Conservation (phyloP, 2,888 invertebrate genomes). For the Phyllotreta striolata region DNA sequence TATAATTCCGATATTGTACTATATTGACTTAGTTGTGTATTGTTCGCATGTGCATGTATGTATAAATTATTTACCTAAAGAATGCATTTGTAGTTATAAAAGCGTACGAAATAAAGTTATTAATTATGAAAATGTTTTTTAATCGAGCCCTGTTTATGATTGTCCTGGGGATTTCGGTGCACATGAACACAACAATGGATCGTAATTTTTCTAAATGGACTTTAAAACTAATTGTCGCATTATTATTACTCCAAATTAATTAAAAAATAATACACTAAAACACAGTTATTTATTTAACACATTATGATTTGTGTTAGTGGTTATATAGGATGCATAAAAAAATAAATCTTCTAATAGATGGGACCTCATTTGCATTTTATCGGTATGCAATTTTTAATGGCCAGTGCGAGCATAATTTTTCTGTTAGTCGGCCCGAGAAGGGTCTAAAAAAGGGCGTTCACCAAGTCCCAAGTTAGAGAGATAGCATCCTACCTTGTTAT, state of each 20-base stretch:
- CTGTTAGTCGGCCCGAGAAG: slow-evolving; percentile 17
- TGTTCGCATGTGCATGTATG: slow-evolving; percentile 41
- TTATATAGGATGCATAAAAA: too few species aligned
- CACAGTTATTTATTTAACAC: too few species aligned
- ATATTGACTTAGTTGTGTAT: slow-evolving; percentile 40
- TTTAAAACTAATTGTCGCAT: too few species aligned
- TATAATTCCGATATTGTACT: slow-evolving; percentile 34
- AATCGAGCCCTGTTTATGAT: slow-evolving; percentile 14
- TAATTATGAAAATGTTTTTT: slow-evolving; percentile 29
- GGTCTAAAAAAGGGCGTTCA: slow-evolving; percentile 35
- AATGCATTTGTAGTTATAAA: slow-evolving; percentile 39
- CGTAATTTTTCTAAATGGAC: too few species aligned
- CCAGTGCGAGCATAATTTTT: neutral
- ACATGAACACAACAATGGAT: neutral
- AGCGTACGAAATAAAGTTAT: slow-evolving; percentile 40
- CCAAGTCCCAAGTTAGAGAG: slow-evolving; percentile 31
- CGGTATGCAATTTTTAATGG: too few species aligned
- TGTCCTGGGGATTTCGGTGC: slow-evolving; percentile 7
- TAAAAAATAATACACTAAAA: too few species aligned
- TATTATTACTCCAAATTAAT: too few species aligned
- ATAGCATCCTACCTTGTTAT: slow-evolving; percentile 34
- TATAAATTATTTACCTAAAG: slow-evolving; percentile 39
- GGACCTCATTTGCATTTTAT: too few species aligned
- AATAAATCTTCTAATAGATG: too few species aligned
- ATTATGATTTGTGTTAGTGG: too few species aligned